These are phyloP conservation scores for Pyrgus malvae DNA, from an alignment of 2,888 invertebrate genomes.

Conservation along the genomic window DNA sequence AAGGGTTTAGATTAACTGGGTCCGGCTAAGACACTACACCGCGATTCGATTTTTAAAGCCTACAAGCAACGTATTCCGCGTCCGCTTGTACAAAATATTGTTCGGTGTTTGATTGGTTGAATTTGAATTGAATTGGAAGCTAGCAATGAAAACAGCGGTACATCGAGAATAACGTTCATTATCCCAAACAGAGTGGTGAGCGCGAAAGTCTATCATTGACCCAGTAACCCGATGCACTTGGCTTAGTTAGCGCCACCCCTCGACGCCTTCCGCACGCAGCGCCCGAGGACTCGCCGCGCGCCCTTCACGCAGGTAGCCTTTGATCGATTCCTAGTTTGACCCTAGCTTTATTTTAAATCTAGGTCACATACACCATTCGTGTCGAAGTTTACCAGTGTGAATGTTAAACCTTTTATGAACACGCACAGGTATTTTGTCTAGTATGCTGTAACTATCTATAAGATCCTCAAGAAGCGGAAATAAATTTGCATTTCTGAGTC, in stretches of 20 bases:
- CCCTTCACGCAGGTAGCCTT: conserved; percentile 26
- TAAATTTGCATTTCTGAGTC: no score
- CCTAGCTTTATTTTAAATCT: conserved; percentile 11
- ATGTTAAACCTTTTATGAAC: neutral
- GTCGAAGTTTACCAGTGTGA: neutral
- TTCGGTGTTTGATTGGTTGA: no score
- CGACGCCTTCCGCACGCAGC: conserved; percentile 27
- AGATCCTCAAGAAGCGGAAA: no score
- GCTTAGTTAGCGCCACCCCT: conserved; percentile 48
- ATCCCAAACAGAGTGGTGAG: neutral
- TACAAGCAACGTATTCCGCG: no score
- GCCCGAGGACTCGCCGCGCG: conserved; percentile 32
- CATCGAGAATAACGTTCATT: conserved; percentile 2
- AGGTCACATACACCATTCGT: neutral
- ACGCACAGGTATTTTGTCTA: neutral
- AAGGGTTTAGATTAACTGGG: no score
- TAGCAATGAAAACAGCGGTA: no score
- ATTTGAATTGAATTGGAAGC: no score
- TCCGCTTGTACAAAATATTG: no score
- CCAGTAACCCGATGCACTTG: conserved; percentile 79
- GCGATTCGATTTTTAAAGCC: no score
- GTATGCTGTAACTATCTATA: neutral
- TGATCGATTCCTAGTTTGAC: conserved; percentile 15
- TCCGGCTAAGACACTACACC: no score
- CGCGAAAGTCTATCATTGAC: conserved; percentile 51